These are phyloP conservation scores for Geotrupes spiniger DNA, from an alignment of 2,888 invertebrate genomes.

Conservation along the genomic window DNA sequence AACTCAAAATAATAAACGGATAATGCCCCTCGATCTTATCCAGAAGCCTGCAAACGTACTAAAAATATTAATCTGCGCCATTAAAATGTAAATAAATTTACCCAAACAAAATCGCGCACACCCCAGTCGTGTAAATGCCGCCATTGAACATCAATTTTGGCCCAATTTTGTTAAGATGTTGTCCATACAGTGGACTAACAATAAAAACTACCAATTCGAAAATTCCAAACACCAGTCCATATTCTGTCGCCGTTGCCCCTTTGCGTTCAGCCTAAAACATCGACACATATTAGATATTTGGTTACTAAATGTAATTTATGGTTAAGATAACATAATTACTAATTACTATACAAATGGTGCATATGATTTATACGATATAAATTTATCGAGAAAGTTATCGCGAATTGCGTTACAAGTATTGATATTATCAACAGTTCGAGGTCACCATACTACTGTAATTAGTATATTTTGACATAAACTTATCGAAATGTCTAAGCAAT, in stretches of 20 bases:
- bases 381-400: too few species aligned
- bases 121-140: constrained; percentile 79
- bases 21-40: constrained; percentile 69
- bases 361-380: too few species aligned
- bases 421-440: too few species aligned
- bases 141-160: constrained; percentile 78
- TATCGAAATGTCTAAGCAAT: constrained; percentile 9
- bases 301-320: too few species aligned
- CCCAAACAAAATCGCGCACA: constrained; percentile 82
- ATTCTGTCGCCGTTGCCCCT: constrained; percentile 76
- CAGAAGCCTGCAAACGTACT: constrained; percentile 56
- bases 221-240: constrained; percentile 83
- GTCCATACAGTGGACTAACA: constrained; percentile 79
- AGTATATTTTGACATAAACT: constrained; percentile 9
- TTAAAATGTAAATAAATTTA: constrained; percentile 37
- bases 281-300: too few species aligned
- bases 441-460: constrained; percentile 5
- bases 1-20: constrained; percentile 74
- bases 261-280: constrained; percentile 72
- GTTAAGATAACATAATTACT: too few species aligned
- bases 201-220: constrained; percentile 82
- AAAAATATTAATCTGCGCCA: neutral
- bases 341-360: too few species aligned
- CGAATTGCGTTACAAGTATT: too few species aligned
- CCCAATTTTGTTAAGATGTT: constrained; percentile 72